Conservation (phyloP, 2,888 invertebrate genomes). For the Cryptophagus acutangulus region DNA sequence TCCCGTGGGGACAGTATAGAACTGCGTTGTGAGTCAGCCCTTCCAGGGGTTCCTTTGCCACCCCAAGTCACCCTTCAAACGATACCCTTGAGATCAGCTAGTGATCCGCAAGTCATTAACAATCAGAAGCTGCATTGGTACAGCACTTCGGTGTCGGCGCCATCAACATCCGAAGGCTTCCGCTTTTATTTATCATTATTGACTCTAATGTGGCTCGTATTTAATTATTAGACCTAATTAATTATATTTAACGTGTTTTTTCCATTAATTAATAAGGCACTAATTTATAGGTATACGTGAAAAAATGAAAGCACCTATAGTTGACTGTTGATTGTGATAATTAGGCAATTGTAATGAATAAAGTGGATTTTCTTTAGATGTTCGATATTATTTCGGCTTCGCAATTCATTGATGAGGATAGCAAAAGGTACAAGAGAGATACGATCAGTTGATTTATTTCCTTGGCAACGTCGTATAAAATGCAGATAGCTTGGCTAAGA, state of each 20-base stretch:
- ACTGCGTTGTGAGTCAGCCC: constrained; percentile 39
- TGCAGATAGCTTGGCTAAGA: constrained; percentile 25
- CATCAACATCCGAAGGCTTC: constrained; percentile 4
- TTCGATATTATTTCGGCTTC: too few species aligned
- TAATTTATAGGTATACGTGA: too few species aligned
- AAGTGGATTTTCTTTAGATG: too few species aligned
- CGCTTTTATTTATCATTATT: too few species aligned
- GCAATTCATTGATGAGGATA: constrained; percentile 29
- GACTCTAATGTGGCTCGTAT: too few species aligned
- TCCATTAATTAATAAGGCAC: too few species aligned
- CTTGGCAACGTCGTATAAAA: constrained; percentile 28
- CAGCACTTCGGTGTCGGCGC: constrained; percentile 10
- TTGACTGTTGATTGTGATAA: too few species aligned
- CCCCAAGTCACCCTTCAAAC: constrained; percentile 32
- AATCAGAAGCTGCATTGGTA: constrained; percentile 36
- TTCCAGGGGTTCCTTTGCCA: constrained; percentile 38
- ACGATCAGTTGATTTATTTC: constrained; percentile 28
- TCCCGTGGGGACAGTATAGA: constrained; percentile 35
- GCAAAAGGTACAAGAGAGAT: constrained; percentile 24
- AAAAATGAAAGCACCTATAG: too few species aligned
- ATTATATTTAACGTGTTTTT: too few species aligned
- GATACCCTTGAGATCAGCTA: constrained; percentile 26
- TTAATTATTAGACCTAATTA: too few species aligned
- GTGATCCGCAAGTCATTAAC: constrained; percentile 31
- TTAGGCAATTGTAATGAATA: too few species aligned